Evolutionary conservation across 2,888 invertebrate genomes (phyloP), one percentile per base, ranked within the genome.

Genomic region (Pimpla rufipes): DNA sequence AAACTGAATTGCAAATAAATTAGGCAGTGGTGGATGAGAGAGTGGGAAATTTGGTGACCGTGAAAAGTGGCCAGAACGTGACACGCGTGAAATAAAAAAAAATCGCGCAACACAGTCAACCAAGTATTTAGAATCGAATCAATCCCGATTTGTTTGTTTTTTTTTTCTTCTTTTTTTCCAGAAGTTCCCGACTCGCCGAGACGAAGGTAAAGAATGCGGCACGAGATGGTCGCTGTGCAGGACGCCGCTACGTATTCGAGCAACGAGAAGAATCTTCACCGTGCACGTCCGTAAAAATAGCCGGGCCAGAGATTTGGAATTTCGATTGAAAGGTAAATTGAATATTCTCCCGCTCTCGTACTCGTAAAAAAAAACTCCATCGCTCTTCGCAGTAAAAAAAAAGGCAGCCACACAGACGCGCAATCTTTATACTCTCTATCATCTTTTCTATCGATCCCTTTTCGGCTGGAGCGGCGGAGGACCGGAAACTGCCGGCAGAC

Each of bases 401-500:
- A 10, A 55, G 11, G 37, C 18, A 23, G 10, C 11, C 5, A 37
- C 45, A 35, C 1, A 67, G 55, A 73, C 55, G 7, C 55, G 8
- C 16, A 50, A 55, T 71, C 42, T 59, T 57, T 23, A 47, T 57
- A 66, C 73, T 67, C 23, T 47, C 47, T 23, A 59, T 47, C 11
- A 37, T 67, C 21, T 73, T 59, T 74, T 29, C 57, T 50, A 66
- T 73, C 73, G 62, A 70, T 80, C 47, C 35, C 11, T 45, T 42
- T 37, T 23, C 10, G 47, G 10, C 23, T 35, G 66, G n/a, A n/a
- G 35, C 35, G 11, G 40, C 23, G 50, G 29, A 74, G 18, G 62
- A 80, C 74, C 68, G 68, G 68, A 75, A 68, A 62, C 52, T 29
- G 68, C 16, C 16, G 1, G 45, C 52, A 59, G 59, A 73, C 45